Conservation (phyloP, 2,113 vertebrate species). For the Peromyscus maniculatus region DNA sequence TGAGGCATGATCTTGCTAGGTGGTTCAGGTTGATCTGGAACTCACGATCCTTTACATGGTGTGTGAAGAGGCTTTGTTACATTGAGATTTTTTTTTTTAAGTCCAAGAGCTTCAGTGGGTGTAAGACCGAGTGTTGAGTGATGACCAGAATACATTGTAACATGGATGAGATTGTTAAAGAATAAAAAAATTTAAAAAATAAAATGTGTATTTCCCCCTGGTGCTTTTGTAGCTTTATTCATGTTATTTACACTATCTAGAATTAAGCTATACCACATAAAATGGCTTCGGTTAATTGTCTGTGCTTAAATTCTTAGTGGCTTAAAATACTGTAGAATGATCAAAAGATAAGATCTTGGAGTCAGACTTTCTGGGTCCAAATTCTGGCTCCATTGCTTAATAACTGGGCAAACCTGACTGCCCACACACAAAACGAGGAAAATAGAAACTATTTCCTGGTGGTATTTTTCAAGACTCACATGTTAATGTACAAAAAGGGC, state of each 20-base stretch:
- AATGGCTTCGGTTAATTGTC: background rate
- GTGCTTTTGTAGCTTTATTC: conserved; percentile 11
- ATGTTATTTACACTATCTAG: background rate
- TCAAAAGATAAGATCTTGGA: background rate
- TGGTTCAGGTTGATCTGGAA: background rate
- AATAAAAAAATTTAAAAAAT: background rate
- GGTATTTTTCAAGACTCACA: background rate
- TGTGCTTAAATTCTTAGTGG: background rate
- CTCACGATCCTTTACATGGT: background rate
- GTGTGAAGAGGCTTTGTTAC: background rate
- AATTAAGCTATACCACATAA: background rate
- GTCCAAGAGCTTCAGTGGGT: too few relatives aligned
- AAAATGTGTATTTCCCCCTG: background rate
- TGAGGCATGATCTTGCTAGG: background rate
- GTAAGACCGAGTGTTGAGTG: background rate
- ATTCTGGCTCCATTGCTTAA: background rate
- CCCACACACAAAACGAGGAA: background rate
- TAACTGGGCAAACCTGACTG: background rate
- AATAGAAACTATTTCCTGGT: background rate
- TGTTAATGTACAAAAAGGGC: background rate
- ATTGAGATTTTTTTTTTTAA: background rate
- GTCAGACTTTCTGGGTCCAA: background rate
- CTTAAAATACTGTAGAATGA: background rate
- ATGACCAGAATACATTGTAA: background rate
- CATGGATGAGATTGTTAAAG: background rate